Evolutionary conservation across 2,113 vertebrate species (phyloP), one percentile per base, ranked within the genome.

Genomic region (Python bivittatus): DNA sequence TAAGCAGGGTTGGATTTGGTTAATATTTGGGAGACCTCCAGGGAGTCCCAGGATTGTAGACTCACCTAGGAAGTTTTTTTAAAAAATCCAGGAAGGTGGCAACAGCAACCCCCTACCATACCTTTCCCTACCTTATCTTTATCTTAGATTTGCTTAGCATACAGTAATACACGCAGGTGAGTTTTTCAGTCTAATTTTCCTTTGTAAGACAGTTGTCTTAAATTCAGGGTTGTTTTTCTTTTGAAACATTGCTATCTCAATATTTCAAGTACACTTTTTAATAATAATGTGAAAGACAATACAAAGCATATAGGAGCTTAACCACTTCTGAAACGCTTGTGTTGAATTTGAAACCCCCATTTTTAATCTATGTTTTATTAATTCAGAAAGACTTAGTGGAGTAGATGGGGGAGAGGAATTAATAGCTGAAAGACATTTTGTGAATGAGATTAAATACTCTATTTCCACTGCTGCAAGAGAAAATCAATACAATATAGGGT

Each of bases 361-460:
- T 68, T 90, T 56, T 56, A 79, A 7, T 90, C 72, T 72, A 54
- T 79, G 64, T 72, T 90, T 53, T 90, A 79, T 56, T 90, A 53
- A 79, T n/a, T 68, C 44, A 89, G 15, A 22, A 90, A 56, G 1
- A 79, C 25, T 83, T 13, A 84, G 23, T 17, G 20, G n/a, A 56
- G 33, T 54, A 25, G 10, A 79, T 15, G 25, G 17, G 20, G 23
- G 61, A 54, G 61, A 38, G 10, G 29, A 90, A 90, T 54, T 90
- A 54, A 68, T 12, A 27, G 42, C 38, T 79, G 11, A 54, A 90
- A 79, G 10, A 38, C 10, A 38, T 58, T 88, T 23, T 42, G 9
- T 58, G 15, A 58, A 23, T 58, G 33, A 88, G 56, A 44, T 88
- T 33, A 87, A 56, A 87, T 89, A 38, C 17, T 33, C 27, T 33